Evolutionary conservation across 2,797 vertebrate species (phyloP), one percentile per base, ranked within the genome.

Genomic region (Anabacerthia variegaticeps): DNA sequence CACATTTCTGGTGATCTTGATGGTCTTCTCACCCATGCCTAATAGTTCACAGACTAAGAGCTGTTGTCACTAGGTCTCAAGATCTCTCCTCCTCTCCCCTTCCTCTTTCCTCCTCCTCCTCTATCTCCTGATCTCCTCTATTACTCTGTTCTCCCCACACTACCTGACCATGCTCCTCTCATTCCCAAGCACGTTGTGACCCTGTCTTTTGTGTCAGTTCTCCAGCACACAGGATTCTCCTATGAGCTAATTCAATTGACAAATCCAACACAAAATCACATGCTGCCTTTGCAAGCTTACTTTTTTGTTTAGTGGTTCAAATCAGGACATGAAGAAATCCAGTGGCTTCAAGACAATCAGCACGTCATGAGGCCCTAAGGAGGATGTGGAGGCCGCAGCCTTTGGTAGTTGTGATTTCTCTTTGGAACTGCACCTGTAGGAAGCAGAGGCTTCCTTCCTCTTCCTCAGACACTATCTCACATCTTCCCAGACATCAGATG

Each of bases 281-380:
- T 10, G 6, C 30, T 88, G 55, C 36, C 49, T 88, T 48, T 58
- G 55, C 55, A 90, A 80, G 59, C 28, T 67, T 58, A 26, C 21
- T 63, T 49, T 63, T 44, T 55, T 44, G 19, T 39, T 54, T 37
- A 58, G n/a, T 2, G 2, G n/a, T 59, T 48, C 32, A 18, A 82
- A 69, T 32, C 19, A 56, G 41, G 24, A 61, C 10, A 9, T 30
- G 34, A 37, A 39, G 19, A 32, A 62, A 26, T 21, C 30, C 37
- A 23, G 58, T 14, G 8, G 34, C 67, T 54, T 56, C n/a, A 62
- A 66, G 56, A 48, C 12, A 44, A 56, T 37, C 21, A 23, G 32
- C 39, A 19, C 12, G 16, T 48, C 58, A 16, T 14, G 39, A 85
- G 67, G 68, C 34, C 1, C 0, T 0, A 1, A 71, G 74, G 12